These are phyloP conservation scores for Meliscaeva auricollis DNA, from an alignment of 2,888 invertebrate genomes.

Conservation along the genomic window DNA sequence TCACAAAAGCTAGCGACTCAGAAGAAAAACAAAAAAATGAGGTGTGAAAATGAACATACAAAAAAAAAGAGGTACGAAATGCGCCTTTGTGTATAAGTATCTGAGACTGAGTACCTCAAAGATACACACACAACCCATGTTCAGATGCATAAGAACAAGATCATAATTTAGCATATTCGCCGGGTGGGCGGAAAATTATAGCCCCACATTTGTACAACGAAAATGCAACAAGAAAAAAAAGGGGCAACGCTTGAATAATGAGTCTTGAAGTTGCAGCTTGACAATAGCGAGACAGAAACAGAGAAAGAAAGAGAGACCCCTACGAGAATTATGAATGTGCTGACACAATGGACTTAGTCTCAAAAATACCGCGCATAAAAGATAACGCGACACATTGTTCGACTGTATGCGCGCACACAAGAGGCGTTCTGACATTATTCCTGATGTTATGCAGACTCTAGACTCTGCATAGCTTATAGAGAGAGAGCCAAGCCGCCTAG, in stretches of 20 bases:
- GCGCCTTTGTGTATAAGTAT: too few species aligned
- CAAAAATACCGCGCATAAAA: constrained; percentile 35
- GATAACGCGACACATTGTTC: constrained; percentile 50
- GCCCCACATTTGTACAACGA: constrained; percentile 47
- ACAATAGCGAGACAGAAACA: constrained; percentile 44
- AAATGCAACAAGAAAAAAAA: constrained; percentile 7
- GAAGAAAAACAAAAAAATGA: constrained; percentile 47
- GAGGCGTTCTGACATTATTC: constrained; percentile 44
- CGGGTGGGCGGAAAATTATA: constrained; percentile 72
- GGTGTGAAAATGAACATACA: constrained; percentile 68
- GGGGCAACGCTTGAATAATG: constrained; percentile 46
- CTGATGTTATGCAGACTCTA: constrained; percentile 2
- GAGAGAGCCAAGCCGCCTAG: constrained; percentile 13
- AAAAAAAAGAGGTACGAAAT: neutral
- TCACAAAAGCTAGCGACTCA: constrained; percentile 40
- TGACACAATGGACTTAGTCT: constrained; percentile 64
- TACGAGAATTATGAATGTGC: constrained; percentile 58
- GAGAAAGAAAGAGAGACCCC: neutral
- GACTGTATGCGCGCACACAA: constrained; percentile 6
- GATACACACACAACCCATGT: constrained; percentile 20
- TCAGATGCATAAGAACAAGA: constrained; percentile 62
- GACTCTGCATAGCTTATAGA: neutral
- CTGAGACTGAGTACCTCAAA: constrained; percentile 34
- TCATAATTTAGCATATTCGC: constrained; percentile 64
- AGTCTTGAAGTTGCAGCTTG: constrained; percentile 31